Conservation (phyloP, 2,888 invertebrate genomes). For the Conops quadrifasciatus region DNA sequence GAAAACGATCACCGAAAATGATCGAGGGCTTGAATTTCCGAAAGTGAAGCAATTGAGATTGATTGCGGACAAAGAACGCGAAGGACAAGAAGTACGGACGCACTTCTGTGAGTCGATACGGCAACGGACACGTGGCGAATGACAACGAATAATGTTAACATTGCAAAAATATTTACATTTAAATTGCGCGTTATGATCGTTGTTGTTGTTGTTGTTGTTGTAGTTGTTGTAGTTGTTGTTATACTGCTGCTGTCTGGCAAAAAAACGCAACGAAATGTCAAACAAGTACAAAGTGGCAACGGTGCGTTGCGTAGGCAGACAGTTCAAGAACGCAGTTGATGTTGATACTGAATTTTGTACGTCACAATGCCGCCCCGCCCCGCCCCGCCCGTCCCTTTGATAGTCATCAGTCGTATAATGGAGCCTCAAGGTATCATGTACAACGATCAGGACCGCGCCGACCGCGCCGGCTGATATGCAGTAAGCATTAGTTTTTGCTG, state of each 20-base stretch:
- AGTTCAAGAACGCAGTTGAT: slow-evolving; percentile 14
- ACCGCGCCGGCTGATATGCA: slow-evolving; percentile 30
- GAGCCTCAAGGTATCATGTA: slow-evolving; percentile 35
- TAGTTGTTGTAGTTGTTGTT: slow-evolving; percentile 12
- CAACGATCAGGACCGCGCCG: slow-evolving; percentile 40
- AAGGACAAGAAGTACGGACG: not conserved
- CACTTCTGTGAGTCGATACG: not conserved
- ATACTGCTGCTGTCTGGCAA: not conserved
- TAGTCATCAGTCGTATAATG: slow-evolving; percentile 29
- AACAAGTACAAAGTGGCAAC: not conserved
- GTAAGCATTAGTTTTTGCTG: slow-evolving; percentile 8
- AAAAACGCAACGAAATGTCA: not conserved
- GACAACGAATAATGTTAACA: not conserved
- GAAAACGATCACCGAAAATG: slow-evolving; percentile 44
- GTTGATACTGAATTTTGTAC: not conserved
- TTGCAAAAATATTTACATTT: slow-evolving; percentile 16
- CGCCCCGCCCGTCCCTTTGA: slow-evolving; percentile 18
- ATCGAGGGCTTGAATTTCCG: slow-evolving; percentile 40
- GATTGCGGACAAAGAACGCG: slow-evolving; percentile 34
- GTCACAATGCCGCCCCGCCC: not conserved
- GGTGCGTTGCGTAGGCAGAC: slow-evolving; percentile 27
- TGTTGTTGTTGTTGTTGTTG: not conserved
- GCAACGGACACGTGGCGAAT: not conserved
- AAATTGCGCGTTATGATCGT: slow-evolving; percentile 6
- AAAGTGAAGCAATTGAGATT: slow-evolving; percentile 45